A percentile compares a stretch with the other conserved stretches of the same genome.
Evolutionary conservation across 2,888 invertebrate genomes (phyloP).

Genomic region (Drosophila engyochracea): DNA sequence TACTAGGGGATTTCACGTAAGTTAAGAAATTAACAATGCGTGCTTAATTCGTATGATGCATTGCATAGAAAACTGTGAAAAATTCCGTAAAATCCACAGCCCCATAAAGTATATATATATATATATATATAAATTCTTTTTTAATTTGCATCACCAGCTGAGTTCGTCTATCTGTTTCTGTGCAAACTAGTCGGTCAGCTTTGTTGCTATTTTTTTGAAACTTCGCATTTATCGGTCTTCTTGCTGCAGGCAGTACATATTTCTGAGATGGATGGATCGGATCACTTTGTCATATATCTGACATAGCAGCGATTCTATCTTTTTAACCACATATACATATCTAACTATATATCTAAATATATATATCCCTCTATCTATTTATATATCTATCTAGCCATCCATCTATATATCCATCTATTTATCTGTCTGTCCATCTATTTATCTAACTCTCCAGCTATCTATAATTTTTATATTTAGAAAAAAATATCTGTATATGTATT

Average conservation of each 20-base stretch:
- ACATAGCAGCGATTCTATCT: background rate
- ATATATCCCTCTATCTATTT: background rate
- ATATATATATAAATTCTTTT: background rate
- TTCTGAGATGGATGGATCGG: background rate
- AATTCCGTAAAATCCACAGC: too few species aligned
- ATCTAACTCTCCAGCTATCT: background rate
- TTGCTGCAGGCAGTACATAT: background rate
- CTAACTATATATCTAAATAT: background rate
- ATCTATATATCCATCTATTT: too few species aligned
- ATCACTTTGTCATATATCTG: background rate
- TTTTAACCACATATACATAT: background rate
- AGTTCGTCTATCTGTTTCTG: background rate
- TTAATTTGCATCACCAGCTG: background rate
- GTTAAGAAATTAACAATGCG: conserved; percentile 44
- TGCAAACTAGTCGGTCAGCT: background rate
- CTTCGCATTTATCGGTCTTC: background rate
- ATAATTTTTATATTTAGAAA: background rate
- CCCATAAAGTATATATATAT: background rate
- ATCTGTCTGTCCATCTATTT: background rate
- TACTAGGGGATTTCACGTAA: conserved; percentile 7
- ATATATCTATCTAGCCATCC: background rate
- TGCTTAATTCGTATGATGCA: conserved; percentile 55
- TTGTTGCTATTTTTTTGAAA: background rate
- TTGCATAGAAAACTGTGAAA: background rate
- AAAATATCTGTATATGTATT: background rate